A percentile compares a stretch with the other conserved stretches of the same genome.
Evolutionary conservation across 2,113 vertebrate genomes (phyloP).

Genomic region (Actenoides lindsayi): DNA sequence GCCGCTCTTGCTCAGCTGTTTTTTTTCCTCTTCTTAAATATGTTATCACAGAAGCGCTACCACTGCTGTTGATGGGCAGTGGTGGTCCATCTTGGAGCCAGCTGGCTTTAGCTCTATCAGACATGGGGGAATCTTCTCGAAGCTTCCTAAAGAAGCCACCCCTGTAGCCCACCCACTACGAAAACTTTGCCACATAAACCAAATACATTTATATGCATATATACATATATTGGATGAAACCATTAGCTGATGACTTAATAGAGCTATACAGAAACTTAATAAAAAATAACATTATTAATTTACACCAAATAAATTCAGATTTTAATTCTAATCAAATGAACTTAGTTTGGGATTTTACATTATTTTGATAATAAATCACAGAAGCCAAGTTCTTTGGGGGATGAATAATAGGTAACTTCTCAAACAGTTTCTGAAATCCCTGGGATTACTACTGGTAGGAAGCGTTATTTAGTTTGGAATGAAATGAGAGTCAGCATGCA

Average conservation of each 20-base stretch:
- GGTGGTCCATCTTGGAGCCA: accelerated
- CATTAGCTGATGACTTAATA: background rate
- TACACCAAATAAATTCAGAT: background rate
- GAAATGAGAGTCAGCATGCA: background rate
- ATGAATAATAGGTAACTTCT: background rate
- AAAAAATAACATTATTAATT: background rate
- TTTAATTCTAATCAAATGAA: background rate
- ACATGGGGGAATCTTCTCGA: background rate
- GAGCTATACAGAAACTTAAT: background rate
- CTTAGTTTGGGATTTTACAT: background rate
- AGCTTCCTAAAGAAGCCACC: background rate
- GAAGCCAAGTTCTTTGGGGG: background rate
- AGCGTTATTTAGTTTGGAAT: background rate
- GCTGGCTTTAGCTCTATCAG: background rate
- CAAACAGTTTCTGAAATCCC: background rate
- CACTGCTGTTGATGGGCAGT: background rate
- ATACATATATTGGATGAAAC: background rate
- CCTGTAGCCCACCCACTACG: background rate
- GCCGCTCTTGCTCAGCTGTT: background rate
- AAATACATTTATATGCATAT: background rate
- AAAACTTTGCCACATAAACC: background rate
- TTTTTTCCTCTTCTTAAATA: background rate
- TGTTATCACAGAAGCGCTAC: background rate
- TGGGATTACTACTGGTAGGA: background rate
- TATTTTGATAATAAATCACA: background rate